Percentiles rank a stretch among this genome's conserved stretches.
These are phyloP conservation scores for Ursus arctos DNA, from an alignment of 2,113 vertebrate genomes.

Conservation along the genomic window DNA sequence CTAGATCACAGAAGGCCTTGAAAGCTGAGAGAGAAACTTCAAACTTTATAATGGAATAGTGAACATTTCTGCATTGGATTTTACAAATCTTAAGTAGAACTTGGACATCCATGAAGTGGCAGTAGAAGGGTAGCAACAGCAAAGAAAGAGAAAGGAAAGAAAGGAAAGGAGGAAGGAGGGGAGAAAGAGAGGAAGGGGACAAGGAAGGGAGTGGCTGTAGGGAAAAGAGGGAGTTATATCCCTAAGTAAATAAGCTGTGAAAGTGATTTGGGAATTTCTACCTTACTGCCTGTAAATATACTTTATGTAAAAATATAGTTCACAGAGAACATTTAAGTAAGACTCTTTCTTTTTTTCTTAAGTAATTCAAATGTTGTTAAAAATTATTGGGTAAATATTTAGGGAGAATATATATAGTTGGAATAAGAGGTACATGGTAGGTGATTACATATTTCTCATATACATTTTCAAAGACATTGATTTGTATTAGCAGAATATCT, in stretches of 20 bases:
- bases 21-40: background rate
- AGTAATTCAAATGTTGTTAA: slow-evolving; percentile 10
- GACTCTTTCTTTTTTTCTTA: background rate
- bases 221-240: background rate
- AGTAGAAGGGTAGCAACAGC: background rate
- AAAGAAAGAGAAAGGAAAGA: background rate
- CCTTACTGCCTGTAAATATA: background rate
- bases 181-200: fast-evolving
- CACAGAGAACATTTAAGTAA: background rate
- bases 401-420: background rate
- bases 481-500: background rate
- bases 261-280: background rate
- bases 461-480: background rate
- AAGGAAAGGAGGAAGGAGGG: background rate
- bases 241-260: background rate
- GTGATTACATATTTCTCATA: background rate
- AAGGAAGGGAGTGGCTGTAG: background rate
- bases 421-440: background rate
- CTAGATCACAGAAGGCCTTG: background rate
- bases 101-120: background rate
- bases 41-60: background rate
- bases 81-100: background rate
- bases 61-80: background rate
- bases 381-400: background rate
- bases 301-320: background rate